Base-by-base conservation (phyloP, 2,797 vertebrate species). In the Hippocampus kuda region DNA sequence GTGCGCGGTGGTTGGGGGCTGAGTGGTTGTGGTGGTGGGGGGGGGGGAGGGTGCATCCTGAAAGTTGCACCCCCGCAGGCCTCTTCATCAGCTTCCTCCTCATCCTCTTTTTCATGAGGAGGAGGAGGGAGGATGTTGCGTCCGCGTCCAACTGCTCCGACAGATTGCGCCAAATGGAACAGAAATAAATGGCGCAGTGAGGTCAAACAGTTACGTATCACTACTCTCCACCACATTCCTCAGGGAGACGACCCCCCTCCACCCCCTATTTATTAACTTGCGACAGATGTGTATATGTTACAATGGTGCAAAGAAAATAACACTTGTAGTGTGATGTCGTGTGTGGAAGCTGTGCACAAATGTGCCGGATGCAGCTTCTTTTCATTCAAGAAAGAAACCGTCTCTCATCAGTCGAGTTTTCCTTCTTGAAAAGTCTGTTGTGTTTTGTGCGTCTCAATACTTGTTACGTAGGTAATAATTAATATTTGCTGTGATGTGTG, bases 51-150 rank as follows among this genome's bases (percentile, higher is more conserved):
- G 75, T 54, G 61, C 56, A 64, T 64, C 70, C 65, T 72, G 76
- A 85, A 89, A 88, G 86, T 88, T 89, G 80, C 70, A 72, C 75
- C 80, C 82, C 85, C 59, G 81, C 85, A 53, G 81, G 44, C 44
- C 63, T 65, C 63, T n/a, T 65, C 63, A 65, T 65, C 63, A 48
- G 42, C 42, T 48, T 48, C 42, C n/a, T 46, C 63, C 15, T 48
- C 34, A 18, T 65, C 41, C 41, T 64, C 22, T 44, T 65, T 48
- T 27, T 48, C 24, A n/a, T 13, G 7, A 51, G 49, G 49, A 51
- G 54, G 53, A 16, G 26, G 24, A 59, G 26, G 59, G 59, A 34
- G 59, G 59, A 61, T 61, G 59, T 61, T 69, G 57, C 57, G 51
- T 70, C 73, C 67, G 30, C 70, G 2, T 41, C 68, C 76, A 66